These are phyloP conservation scores for Paracentrotus lividus DNA, from an alignment of 53 echinoderm and acorn worm species.

Conservation along the genomic window DNA sequence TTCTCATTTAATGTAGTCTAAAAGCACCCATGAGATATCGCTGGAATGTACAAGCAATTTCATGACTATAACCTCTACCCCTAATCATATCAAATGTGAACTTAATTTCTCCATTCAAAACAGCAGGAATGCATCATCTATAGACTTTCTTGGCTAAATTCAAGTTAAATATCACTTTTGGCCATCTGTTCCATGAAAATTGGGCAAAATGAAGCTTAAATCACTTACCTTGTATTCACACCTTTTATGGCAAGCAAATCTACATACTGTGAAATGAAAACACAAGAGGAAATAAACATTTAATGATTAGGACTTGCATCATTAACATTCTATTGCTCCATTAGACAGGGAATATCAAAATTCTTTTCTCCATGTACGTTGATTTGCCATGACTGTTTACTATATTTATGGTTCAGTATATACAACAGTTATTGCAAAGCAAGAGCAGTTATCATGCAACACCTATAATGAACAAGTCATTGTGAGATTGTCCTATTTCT, in stretches of 20 bases:
- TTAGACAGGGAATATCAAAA: background rate
- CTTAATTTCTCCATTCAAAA: constrained; percentile 19
- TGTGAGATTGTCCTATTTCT: background rate
- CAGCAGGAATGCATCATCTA: background rate
- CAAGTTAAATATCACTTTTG: constrained; percentile 9
- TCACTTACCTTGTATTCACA: constrained; percentile 93
- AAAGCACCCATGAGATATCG: background rate
- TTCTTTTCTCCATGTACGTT: background rate
- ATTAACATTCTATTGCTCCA: background rate
- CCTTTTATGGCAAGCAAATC: constrained; percentile 87
- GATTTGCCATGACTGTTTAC: background rate
- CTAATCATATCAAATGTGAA: constrained; percentile 25
- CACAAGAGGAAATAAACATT: background rate
- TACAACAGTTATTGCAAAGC: background rate
- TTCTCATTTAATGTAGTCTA: background rate
- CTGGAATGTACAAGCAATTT: background rate
- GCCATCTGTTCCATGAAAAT: background rate
- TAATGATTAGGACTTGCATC: background rate
- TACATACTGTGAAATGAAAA: constrained; percentile 79
- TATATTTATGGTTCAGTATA: background rate
- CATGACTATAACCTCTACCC: background rate
- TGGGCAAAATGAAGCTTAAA: background rate
- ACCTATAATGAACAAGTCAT: background rate
- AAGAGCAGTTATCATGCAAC: background rate
- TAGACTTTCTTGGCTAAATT: constrained; percentile 27